Conservation (phyloP, 1,140 invertebrate species). For the Ceratosolen solmsi region DNA sequence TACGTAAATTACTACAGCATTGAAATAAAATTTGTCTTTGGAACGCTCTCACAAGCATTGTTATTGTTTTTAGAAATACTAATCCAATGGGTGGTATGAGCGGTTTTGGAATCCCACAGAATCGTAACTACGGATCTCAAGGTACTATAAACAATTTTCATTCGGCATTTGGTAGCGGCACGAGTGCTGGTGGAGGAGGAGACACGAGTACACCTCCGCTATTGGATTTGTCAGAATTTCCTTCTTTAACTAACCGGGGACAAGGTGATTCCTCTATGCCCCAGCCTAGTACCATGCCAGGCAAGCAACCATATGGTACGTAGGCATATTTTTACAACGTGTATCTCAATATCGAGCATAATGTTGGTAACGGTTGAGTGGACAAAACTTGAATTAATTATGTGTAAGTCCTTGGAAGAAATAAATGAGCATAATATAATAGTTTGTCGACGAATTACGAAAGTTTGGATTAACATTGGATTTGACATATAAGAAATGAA, state of each 20-base stretch:
- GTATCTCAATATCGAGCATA: too few species aligned
- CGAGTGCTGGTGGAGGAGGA: constrained; percentile 75
- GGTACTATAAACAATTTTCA: constrained; percentile 80
- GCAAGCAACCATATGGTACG: constrained; percentile 89
- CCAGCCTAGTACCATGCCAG: constrained; percentile 85
- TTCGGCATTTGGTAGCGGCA: constrained; percentile 81
- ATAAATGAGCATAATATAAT: too few species aligned
- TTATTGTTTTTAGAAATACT: constrained; percentile 73
- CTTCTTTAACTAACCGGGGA: constrained; percentile 87
- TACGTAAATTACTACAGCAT: too few species aligned
- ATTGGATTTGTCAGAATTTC: constrained; percentile 91
- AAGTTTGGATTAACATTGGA: too few species aligned
- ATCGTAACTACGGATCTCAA: constrained; percentile 80
- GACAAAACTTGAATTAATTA: too few species aligned
- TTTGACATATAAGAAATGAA: too few species aligned
- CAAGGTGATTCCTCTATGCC: constrained; percentile 84
- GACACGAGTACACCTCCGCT: constrained; percentile 86
- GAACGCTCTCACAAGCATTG: too few species aligned
- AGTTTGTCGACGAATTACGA: too few species aligned
- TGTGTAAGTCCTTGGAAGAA: too few species aligned
- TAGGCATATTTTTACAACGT: not conserved
- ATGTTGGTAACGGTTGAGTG: too few species aligned
- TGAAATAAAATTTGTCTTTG: too few species aligned
- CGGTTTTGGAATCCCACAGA: constrained; percentile 77
- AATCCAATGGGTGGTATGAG: constrained; percentile 79